These are phyloP conservation scores for Lepidurus apus DNA, from an alignment of 1,140 invertebrate genomes.

Conservation along the genomic window DNA sequence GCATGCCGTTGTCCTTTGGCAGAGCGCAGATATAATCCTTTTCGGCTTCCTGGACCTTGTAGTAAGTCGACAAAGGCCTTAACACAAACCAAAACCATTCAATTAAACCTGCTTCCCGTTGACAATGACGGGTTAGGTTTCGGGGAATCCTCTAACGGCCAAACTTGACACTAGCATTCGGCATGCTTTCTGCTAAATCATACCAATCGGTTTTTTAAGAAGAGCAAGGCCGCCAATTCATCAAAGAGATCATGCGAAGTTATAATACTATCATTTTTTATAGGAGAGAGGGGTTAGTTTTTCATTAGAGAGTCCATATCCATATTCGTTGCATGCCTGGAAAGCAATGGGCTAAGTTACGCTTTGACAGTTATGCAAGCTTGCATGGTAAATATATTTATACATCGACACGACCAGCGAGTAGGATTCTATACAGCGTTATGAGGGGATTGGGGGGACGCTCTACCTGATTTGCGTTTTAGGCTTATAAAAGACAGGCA, in stretches of 20 bases:
- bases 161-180: not conserved
- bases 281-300: not conserved
- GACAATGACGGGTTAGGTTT: not conserved
- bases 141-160: not conserved
- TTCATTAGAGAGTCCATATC: not conserved
- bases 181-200: not conserved
- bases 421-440: not conserved
- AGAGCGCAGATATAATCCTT: constrained; percentile 96
- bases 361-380: constrained; percentile 1
- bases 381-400: not conserved
- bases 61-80: constrained; percentile 47
- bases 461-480: constrained; percentile 31
- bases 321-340: not conserved
- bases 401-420: not conserved
- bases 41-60: constrained; percentile 60
- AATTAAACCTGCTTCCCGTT: not conserved
- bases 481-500: constrained; percentile 35
- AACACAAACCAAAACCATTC: not conserved
- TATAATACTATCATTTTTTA: not conserved
- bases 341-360: not conserved
- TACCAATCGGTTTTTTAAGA: not conserved
- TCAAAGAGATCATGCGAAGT: constrained; percentile 7
- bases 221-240: not conserved
- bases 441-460: not conserved
- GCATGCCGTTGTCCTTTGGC: constrained; percentile 90